These are phyloP conservation scores for Bathynomus jamesi DNA, from an alignment of 1,140 invertebrate species.

Conservation along the genomic window DNA sequence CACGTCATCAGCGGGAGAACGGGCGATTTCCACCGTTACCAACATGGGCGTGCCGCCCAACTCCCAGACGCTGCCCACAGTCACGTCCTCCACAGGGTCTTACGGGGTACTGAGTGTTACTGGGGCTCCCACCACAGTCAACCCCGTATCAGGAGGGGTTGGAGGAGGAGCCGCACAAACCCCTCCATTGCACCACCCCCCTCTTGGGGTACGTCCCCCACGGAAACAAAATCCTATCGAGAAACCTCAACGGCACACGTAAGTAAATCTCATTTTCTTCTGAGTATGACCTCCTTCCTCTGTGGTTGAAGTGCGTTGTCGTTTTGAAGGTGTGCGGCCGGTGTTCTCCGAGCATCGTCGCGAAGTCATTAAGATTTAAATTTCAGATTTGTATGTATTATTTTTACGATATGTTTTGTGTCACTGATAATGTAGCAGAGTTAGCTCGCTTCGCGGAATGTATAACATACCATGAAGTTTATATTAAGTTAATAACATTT, in stretches of 20 bases:
- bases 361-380: neutral
- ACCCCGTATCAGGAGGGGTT: neutral
- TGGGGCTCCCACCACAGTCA: neutral
- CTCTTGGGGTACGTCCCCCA: slow-evolving; percentile 29
- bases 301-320: neutral
- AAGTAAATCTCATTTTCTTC: slow-evolving; percentile 38
- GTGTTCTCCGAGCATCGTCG: neutral
- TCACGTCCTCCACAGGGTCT: neutral
- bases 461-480: too few species aligned
- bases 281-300: neutral
- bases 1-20: neutral
- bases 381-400: neutral
- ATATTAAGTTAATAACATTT: too few species aligned
- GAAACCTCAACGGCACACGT: slow-evolving; percentile 50
- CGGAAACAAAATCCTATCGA: slow-evolving; percentile 46
- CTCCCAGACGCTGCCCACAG: neutral
- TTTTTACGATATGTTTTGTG: neutral
- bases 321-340: too few species aligned
- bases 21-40: neutral
- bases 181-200: slow-evolving; percentile 19
- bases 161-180: neutral
- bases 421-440: too few species aligned
- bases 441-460: too few species aligned
- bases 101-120: neutral
- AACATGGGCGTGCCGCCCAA: neutral